These are phyloP conservation scores for Cynocephalus volans DNA, from an alignment of 2,113 vertebrate genomes.

Conservation along the genomic window DNA sequence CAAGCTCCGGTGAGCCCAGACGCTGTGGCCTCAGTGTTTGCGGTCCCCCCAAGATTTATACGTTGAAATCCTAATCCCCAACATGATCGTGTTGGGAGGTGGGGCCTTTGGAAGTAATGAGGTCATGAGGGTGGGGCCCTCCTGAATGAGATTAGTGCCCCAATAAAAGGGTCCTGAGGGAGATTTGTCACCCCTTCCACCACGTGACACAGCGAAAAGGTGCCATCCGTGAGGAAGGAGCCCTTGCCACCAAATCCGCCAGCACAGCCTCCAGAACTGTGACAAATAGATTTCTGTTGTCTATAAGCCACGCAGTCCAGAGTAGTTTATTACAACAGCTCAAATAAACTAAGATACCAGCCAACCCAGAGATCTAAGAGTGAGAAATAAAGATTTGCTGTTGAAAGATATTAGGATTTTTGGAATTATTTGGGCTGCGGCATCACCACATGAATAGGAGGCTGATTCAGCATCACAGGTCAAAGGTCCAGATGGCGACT, in stretches of 20 bases:
- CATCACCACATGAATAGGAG: fast-evolving
- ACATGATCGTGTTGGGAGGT: neutral
- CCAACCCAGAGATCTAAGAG: neutral
- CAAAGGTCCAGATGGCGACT: neutral
- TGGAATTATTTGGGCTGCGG: neutral
- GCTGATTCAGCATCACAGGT: no score
- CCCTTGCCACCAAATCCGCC: neutral
- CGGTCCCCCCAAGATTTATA: neutral
- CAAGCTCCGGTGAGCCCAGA: fast-evolving
- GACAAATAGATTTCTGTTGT: no score
- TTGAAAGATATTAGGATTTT: neutral
- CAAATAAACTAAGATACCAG: no score
- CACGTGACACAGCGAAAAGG: neutral
- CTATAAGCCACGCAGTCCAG: fast-evolving
- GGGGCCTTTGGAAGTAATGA: neutral
- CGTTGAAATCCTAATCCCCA: neutral
- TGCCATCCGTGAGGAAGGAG: neutral
- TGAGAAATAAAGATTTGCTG: neutral
- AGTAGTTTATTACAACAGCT: fast-evolving
- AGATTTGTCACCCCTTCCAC: neutral
- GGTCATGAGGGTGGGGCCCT: neutral
- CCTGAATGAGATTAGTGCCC: neutral
- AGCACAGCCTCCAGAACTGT: no score
- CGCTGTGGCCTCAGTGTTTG: neutral
- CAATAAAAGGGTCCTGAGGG: neutral